These are phyloP conservation scores for Euglossa dilemma DNA, from an alignment of 1,140 invertebrate species.

Conservation along the genomic window DNA sequence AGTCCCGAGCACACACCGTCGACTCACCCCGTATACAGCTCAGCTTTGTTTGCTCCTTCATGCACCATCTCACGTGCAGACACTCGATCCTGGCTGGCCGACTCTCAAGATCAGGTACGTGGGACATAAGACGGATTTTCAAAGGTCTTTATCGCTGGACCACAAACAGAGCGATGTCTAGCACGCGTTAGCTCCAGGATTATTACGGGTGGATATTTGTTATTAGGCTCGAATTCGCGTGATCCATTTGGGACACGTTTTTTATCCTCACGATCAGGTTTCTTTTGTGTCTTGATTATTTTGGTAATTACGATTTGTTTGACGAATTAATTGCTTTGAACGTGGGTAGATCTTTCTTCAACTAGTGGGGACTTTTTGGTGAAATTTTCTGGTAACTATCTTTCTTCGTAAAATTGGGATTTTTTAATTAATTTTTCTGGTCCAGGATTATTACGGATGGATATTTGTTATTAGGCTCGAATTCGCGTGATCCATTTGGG, in stretches of 20 bases:
- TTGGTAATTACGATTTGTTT: too few species aligned
- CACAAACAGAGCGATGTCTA: not conserved
- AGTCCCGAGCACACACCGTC: not conserved
- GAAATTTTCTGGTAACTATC: too few species aligned
- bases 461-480: too few species aligned
- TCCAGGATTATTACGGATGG: not conserved
- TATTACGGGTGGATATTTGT: not conserved
- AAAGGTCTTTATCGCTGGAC: not conserved
- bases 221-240: not conserved
- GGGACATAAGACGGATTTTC: conserved; percentile 15
- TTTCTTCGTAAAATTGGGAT: too few species aligned
- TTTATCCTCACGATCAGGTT: too few species aligned
- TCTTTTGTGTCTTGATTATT: too few species aligned
- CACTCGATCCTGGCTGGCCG: conserved; percentile 24
- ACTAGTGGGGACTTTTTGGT: too few species aligned
- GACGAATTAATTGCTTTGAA: too few species aligned
- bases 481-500: too few species aligned
- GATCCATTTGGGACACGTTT: too few species aligned
- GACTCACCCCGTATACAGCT: conserved; percentile 25
- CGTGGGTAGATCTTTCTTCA: too few species aligned
- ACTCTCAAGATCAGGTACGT: conserved; percentile 19
- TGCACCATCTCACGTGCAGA: conserved; percentile 32
- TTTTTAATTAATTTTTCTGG: too few species aligned
- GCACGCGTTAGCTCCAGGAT: not conserved
- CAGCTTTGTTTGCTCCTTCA: conserved; percentile 33